A percentile compares a stretch with the other conserved stretches of the same genome.
Conservation (phyloP, 2,888 invertebrate species). For the Drosophila testacea region DNA sequence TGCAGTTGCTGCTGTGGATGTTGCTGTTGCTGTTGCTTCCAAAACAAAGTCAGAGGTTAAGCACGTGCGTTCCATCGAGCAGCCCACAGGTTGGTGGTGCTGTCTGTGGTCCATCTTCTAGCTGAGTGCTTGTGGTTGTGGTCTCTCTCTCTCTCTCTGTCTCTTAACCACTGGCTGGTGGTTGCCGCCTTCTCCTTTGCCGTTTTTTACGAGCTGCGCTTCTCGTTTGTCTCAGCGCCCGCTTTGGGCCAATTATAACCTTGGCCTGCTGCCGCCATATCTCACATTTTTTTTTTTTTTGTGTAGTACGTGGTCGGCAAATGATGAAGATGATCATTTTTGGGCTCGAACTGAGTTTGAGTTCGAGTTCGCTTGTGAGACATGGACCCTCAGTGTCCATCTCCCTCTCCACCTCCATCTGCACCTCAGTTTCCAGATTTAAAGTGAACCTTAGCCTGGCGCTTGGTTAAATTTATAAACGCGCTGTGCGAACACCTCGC, state of each 20-base stretch:
- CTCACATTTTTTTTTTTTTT: conserved; percentile 55
- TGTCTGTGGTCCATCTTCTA: conserved; percentile 39
- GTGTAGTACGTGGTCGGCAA: conserved; percentile 68
- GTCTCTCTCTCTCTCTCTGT: neutral
- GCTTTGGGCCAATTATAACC: conserved; percentile 81
- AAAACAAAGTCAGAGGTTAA: conserved; percentile 80
- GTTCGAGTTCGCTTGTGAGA: conserved; percentile 14
- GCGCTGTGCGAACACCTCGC: conserved; percentile 79
- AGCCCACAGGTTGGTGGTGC: conserved; percentile 58
- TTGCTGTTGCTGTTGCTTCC: conserved; percentile 51
- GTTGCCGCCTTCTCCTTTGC: conserved; percentile 59
- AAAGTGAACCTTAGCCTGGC: conserved; percentile 68
- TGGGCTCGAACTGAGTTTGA: conserved; percentile 23
- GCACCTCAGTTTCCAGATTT: neutral
- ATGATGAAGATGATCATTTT: conserved; percentile 81
- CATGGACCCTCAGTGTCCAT: conserved; percentile 7
- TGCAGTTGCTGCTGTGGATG: conserved; percentile 45
- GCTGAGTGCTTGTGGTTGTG: conserved; percentile 17
- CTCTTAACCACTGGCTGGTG: conserved; percentile 19
- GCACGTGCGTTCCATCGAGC: conserved; percentile 73
- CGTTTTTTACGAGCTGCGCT: conserved; percentile 67
- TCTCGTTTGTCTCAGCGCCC: conserved; percentile 71
- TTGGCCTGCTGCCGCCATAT: conserved; percentile 79
- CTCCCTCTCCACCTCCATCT: neutral
- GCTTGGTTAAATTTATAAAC: conserved; percentile 83